phyloP scores from a whole-genome alignment of 2,888 invertebrate species.

The Tinea trinotella region DNA sequence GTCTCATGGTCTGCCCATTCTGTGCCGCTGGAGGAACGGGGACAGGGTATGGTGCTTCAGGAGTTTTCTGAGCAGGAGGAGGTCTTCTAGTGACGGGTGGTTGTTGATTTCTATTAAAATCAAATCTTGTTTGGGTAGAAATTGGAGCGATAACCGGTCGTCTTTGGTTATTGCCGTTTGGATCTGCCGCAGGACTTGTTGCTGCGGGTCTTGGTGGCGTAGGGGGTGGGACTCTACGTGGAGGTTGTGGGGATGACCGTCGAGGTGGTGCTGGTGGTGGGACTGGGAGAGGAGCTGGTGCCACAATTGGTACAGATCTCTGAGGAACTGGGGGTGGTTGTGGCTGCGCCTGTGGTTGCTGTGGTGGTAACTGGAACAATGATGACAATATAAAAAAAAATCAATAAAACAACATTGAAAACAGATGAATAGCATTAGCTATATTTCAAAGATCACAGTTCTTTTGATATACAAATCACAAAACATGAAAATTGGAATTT shows the following conservation, averaged over 20 bases:
- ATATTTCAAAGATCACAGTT: too few relatives aligned
- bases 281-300: slow-evolving; percentile 43
- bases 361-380: slow-evolving; percentile 31
- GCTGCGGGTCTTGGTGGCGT: slow-evolving; percentile 46
- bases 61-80: slow-evolving; percentile 36
- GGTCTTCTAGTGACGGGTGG: slow-evolving; percentile 44
- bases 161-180: slow-evolving; percentile 42
- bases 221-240: slow-evolving; percentile 58
- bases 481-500: too few relatives aligned
- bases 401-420: too few relatives aligned
- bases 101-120: slow-evolving; percentile 57
- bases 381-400: background rate
- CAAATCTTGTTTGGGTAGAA: slow-evolving; percentile 43
- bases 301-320: slow-evolving; percentile 36
- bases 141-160: slow-evolving; percentile 25
- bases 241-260: slow-evolving; percentile 47
- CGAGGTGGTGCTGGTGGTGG: slow-evolving; percentile 46
- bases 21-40: slow-evolving; percentile 31
- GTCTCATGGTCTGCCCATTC: slow-evolving; percentile 40
- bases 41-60: slow-evolving; percentile 47
- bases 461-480: too few relatives aligned
- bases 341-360: slow-evolving; percentile 43
- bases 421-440: too few relatives aligned
- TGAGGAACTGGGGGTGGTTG: slow-evolving; percentile 56
- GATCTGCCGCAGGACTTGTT: slow-evolving; percentile 39